A percentile compares a stretch with the other conserved stretches of the same genome.
Evolutionary conservation across 2,113 vertebrate genomes (phyloP).

Genomic region (Paramormyrops kingsleyae): DNA sequence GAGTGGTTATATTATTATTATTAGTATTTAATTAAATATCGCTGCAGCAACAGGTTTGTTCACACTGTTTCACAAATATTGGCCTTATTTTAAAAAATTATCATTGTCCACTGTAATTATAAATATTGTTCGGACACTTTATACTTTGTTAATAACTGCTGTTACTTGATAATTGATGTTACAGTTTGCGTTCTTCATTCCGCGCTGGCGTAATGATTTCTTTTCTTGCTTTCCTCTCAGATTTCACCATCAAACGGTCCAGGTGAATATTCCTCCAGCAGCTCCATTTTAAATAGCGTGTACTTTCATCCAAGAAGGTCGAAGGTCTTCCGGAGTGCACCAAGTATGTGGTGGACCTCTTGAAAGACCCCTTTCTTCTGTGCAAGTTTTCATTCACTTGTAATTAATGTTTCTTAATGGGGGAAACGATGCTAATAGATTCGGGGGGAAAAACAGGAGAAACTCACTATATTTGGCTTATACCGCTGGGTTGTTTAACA

Average conservation of each 20-base stretch:
- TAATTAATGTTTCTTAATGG: slow-evolving; percentile 40
- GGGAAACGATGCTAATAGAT: slow-evolving; percentile 44
- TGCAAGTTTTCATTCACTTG: slow-evolving; percentile 28
- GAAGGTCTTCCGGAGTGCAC: slow-evolving; percentile 30
- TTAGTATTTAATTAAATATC: background rate
- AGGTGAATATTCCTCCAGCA: slow-evolving; percentile 28
- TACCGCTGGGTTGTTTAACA: background rate
- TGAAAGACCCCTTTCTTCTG: slow-evolving; percentile 34
- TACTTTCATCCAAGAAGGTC: slow-evolving; percentile 37
- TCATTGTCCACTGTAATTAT: background rate
- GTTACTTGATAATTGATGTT: slow-evolving; percentile 6
- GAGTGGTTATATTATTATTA: background rate
- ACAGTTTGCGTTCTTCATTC: background rate
- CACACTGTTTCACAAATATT: background rate
- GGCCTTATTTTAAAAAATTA: background rate
- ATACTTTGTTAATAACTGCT: background rate
- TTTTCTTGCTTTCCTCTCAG: background rate
- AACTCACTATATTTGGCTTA: background rate
- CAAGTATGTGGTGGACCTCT: slow-evolving; percentile 36
- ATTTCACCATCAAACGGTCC: slow-evolving; percentile 20
- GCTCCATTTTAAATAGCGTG: slow-evolving; percentile 18
- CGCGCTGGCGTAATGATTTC: background rate
- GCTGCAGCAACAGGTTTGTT: background rate
- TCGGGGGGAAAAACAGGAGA: slow-evolving; percentile 3
- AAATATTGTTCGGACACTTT: background rate